A percentile compares a stretch with the other conserved stretches of the same genome.
Conservation (phyloP, 2,113 vertebrate genomes). For the Aramus guarauna region DNA sequence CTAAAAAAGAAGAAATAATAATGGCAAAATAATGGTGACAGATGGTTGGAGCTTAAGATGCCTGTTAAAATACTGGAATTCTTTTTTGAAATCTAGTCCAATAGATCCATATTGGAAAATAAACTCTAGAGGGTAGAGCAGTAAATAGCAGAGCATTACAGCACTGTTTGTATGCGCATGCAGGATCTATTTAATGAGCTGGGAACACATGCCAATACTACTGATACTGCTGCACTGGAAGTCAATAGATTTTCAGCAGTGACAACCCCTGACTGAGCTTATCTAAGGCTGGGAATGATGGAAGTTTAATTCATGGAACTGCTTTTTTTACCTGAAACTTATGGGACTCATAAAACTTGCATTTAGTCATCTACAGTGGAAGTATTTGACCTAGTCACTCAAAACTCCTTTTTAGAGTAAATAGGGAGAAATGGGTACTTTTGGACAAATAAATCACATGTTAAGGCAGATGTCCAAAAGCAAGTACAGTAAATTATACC, state of each 20-base stretch:
- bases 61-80: neutral
- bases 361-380: neutral
- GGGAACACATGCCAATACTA: neutral
- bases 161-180: slow-evolving; percentile 21
- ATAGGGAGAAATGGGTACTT: neutral
- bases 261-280: neutral
- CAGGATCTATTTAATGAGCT: neutral
- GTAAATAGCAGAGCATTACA: slow-evolving; percentile 1
- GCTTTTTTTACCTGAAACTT: neutral
- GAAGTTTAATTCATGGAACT: neutral
- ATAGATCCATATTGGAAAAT: slow-evolving; percentile 1
- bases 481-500: neutral
- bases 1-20: neutral
- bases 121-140: neutral
- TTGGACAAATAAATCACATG: neutral
- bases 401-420: neutral
- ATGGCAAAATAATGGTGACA: slow-evolving; percentile 5
- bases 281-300: neutral
- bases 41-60: neutral
- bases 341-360: neutral
- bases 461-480: neutral
- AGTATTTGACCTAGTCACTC: neutral
- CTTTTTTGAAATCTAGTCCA: neutral
- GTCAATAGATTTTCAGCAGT: slow-evolving; percentile 7
- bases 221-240: neutral